Conservation (phyloP, 2,797 vertebrate genomes). For the Gallinago nigripennis region DNA sequence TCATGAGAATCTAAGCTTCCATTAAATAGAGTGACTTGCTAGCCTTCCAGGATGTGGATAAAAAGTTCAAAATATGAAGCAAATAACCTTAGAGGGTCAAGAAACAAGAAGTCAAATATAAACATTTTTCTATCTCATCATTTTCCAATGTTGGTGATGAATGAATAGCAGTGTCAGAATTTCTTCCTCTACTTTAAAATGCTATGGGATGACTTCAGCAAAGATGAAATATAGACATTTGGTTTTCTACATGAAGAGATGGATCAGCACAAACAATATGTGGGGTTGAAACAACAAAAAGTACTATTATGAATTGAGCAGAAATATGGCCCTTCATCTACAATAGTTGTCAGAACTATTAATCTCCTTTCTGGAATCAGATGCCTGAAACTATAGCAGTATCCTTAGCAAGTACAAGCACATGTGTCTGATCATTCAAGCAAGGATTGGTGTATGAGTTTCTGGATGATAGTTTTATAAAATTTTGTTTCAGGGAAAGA, state of each 20-base stretch:
- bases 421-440: neutral
- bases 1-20: neutral
- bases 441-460: neutral
- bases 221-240: constrained; percentile 12
- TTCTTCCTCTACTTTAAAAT: constrained; percentile 3
- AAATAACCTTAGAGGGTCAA: constrained; percentile 39
- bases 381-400: neutral
- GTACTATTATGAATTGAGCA: neutral
- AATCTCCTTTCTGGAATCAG: neutral
- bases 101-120: neutral
- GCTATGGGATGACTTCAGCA: neutral
- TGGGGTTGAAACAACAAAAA: neutral
- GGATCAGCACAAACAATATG: constrained; percentile 4
- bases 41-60: neutral
- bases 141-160: constrained; percentile 14
- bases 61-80: constrained; percentile 29
- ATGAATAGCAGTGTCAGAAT: neutral
- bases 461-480: neutral
- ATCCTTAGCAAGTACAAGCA: neutral
- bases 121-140: constrained; percentile 34
- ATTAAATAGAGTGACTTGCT: neutral
- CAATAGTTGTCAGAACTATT: neutral
- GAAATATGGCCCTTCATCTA: neutral
- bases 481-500: neutral
- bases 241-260: neutral